Conservation (phyloP, 2,888 invertebrate genomes). For the Dione vanillae region DNA sequence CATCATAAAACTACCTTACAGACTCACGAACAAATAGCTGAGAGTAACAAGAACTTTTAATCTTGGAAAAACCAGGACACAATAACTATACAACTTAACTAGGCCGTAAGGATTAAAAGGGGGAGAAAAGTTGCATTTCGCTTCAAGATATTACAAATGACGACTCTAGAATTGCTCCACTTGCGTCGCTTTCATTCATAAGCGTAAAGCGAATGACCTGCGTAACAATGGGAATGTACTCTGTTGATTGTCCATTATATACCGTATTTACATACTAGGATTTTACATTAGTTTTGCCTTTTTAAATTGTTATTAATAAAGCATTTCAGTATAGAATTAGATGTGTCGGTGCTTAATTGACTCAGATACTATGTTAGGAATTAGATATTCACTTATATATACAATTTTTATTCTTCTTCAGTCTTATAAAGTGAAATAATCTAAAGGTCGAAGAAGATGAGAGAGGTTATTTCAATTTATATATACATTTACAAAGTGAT, state of each 20-base stretch:
- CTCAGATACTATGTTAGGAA: too few relatives aligned
- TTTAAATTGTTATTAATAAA: not conserved
- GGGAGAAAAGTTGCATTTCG: not conserved
- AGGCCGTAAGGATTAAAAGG: conserved; percentile 24
- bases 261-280: not conserved
- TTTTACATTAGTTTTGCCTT: not conserved
- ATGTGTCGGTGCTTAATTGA: too few relatives aligned
- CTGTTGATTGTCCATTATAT: conserved; percentile 16
- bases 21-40: conserved; percentile 6
- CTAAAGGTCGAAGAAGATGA: too few relatives aligned
- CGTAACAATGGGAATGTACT: conserved; percentile 6
- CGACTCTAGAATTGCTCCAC: conserved; percentile 24
- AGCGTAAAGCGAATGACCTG: conserved; percentile 29
- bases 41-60: conserved; percentile 21
- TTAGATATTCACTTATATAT: too few relatives aligned
- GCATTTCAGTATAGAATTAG: too few relatives aligned
- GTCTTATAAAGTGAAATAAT: too few relatives aligned
- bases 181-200: conserved; percentile 25
- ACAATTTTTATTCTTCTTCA: too few relatives aligned
- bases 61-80: conserved; percentile 25
- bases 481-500: too few relatives aligned
- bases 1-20: conserved; percentile 5
- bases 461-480: too few relatives aligned
- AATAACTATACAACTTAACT: conserved; percentile 20
- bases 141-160: conserved; percentile 24